Base-by-base conservation (phyloP, 2,888 invertebrate species). In the Orgyia antiqua region DNA sequence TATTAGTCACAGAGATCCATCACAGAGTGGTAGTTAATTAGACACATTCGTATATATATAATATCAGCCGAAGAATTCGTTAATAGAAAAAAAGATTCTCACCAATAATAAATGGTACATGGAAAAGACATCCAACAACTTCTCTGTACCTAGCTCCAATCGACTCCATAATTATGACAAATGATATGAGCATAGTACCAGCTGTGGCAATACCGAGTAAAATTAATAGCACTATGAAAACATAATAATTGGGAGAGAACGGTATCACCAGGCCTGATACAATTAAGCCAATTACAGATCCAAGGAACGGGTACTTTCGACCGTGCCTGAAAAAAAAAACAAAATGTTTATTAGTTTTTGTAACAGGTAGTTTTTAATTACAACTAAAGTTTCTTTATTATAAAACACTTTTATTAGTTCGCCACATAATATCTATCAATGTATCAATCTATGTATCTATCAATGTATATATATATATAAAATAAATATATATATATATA, bases 141-240 rank as follows among this genome's bases (percentile, higher is more conserved):
- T 88, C 89, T 3, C 89, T 69, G 49, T 82, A 88, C 26, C 73
- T 71, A 0, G 82, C 69, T 0, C 91, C 91, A 4, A 90, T 78
- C 0, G 90, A 74, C 56, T 92, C 92, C 90, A 92, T 91, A 13
- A 91, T 74, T 10, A 92, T 77, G 1, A 92, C 91, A 50, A 92
- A 92, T 44, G 91, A 91, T 26, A 93, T 91, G 24, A 93, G 91
- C 93, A 95, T 95, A 4, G 93, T 92, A 17, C 94, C 95, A 5
- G 94, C 92, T 0, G 92, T 92, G n/a, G 92, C 92, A 32, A 92
- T 59, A 0, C 93, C 94, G n/a, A 90, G 87, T 26, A 93, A 60
- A 63, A 94, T 92, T 40, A 94, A 77, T 20, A 91, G 74, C 0
- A 89, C 23, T 2, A 93, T 88, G 64, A 94, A 93, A 3, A 64